Percentiles rank a stretch among this genome's conserved stretches.
Conservation (phyloP, 2,888 invertebrate genomes). For the Nineta flava region DNA sequence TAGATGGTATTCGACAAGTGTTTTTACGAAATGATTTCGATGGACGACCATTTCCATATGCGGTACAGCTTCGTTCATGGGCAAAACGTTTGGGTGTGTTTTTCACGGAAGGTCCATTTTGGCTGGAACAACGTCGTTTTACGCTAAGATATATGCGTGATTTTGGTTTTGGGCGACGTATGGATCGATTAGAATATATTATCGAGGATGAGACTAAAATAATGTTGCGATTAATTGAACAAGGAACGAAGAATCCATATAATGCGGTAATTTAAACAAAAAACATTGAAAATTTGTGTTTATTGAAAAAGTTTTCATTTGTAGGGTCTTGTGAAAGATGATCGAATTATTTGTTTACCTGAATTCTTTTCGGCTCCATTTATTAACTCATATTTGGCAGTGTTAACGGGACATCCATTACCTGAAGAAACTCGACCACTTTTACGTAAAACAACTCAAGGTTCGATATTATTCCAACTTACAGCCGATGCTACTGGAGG, state of each 20-base stretch:
- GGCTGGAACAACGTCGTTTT: slow-evolving; percentile 51
- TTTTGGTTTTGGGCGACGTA: slow-evolving; percentile 50
- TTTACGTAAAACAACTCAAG: slow-evolving; percentile 28
- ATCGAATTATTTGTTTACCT: slow-evolving; percentile 28
- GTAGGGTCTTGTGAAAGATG: not conserved
- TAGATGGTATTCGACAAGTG: slow-evolving; percentile 37
- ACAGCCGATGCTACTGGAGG: slow-evolving; percentile 41
- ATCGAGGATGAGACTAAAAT: slow-evolving; percentile 29
- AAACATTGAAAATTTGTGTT: not conserved
- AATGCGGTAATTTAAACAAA: too few relatives aligned
- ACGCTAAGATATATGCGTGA: slow-evolving; percentile 47
- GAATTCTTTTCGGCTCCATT: slow-evolving; percentile 35
- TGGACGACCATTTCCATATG: slow-evolving; percentile 36
- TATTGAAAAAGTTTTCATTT: not conserved
- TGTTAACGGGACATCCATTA: slow-evolving; percentile 34
- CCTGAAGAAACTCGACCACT: slow-evolving; percentile 33
- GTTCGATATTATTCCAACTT: slow-evolving; percentile 37
- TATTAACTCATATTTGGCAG: slow-evolving; percentile 38
- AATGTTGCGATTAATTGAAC: slow-evolving; percentile 30
- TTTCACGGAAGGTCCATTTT: slow-evolving; percentile 43
- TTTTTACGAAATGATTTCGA: slow-evolving; percentile 41
- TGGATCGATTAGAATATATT: slow-evolving; percentile 32
- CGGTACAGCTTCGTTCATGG: slow-evolving; percentile 34
- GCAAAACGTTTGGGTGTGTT: slow-evolving; percentile 44
- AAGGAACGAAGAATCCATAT: slow-evolving; percentile 8